These are phyloP conservation scores for Pollicipes pollicipes DNA, from an alignment of 1,140 invertebrate species.

Conservation along the genomic window DNA sequence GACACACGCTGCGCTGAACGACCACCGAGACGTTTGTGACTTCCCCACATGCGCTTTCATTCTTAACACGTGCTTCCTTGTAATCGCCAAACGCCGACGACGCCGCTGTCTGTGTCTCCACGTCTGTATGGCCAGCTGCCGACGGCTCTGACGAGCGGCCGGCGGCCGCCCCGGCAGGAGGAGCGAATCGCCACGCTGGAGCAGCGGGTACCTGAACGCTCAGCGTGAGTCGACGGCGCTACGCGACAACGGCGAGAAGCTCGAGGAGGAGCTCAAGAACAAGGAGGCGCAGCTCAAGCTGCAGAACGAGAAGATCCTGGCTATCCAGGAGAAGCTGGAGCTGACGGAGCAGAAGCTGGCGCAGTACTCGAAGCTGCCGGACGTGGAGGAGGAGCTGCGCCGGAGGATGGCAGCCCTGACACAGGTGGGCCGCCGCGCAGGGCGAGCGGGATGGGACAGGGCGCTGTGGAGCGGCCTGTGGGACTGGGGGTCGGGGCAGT, in stretches of 20 bases:
- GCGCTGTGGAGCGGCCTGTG: too few species aligned
- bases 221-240: constrained; percentile 93
- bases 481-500: too few species aligned
- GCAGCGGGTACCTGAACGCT: constrained; percentile 68
- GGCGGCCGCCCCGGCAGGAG: constrained; percentile 31
- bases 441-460: constrained; percentile 43
- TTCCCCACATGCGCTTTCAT: too few species aligned
- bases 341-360: constrained; percentile 85
- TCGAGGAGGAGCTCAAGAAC: constrained; percentile 90
- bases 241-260: constrained; percentile 93
- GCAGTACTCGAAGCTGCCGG: constrained; percentile 83
- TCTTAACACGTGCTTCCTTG: too few species aligned
- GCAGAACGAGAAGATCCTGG: constrained; percentile 88
- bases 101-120: too few species aligned
- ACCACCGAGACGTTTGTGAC: too few species aligned
- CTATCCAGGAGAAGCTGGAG: constrained; percentile 89
- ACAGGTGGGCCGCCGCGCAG: constrained; percentile 32
- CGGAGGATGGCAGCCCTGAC: constrained; percentile 88
- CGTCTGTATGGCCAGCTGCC: too few species aligned
- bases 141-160: too few species aligned
- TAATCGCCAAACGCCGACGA: too few species aligned
- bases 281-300: constrained; percentile 78
- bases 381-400: constrained; percentile 92
- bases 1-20: too few species aligned
- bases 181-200: constrained; percentile 70